A percentile compares a stretch with the other conserved stretches of the same genome.
Evolutionary conservation across 1,140 invertebrate genomes (phyloP).

Genomic region (Solenopsis fugax): DNA sequence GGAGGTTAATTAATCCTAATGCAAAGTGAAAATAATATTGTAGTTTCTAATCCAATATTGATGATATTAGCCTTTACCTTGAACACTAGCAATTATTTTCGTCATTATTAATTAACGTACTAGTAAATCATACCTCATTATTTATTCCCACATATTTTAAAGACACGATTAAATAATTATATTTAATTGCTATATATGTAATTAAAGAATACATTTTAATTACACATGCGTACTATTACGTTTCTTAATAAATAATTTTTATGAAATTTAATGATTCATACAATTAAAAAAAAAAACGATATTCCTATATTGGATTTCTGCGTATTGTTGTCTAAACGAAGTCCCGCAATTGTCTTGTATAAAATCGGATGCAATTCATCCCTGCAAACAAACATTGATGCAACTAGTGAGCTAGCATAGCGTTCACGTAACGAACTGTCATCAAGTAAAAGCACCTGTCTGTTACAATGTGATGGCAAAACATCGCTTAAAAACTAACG

Average conservation of each 20-base stretch:
- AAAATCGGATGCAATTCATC: background rate
- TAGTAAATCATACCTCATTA: background rate
- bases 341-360: background rate
- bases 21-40: slow-evolving; percentile 12
- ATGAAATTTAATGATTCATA: background rate
- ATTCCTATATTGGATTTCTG: background rate
- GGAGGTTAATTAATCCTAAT: background rate
- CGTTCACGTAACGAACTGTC: slow-evolving; percentile 11
- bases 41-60: slow-evolving; percentile 35
- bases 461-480: background rate
- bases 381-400: slow-evolving; percentile 5
- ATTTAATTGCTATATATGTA: background rate
- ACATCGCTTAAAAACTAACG: slow-evolving; percentile 21
- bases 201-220: background rate
- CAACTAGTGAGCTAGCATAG: background rate
- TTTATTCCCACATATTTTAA: background rate
- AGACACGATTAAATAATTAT: background rate
- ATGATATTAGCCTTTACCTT: background rate
- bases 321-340: background rate
- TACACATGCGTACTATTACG: background rate
- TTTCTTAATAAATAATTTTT: background rate
- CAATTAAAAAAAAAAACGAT: background rate
- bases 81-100: background rate
- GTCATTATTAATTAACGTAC: background rate
- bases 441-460: background rate